phyloP scores from a whole-genome alignment of 1,140 invertebrate genomes.

The Caenorhabditis remanei region DNA sequence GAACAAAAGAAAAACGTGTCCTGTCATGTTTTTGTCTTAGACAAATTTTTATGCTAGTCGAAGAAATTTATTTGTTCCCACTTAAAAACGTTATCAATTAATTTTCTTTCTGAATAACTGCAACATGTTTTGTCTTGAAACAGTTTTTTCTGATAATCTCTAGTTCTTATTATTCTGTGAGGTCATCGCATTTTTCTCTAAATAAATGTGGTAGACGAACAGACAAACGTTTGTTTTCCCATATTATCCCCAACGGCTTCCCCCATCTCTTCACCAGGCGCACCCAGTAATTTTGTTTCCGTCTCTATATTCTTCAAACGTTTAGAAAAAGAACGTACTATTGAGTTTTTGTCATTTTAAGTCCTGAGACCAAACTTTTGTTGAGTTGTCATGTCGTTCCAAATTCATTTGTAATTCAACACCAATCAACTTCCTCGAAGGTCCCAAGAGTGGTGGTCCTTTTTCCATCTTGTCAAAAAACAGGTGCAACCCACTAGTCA shows the following conservation, averaged over 20 bases:
- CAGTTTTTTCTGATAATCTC: background rate
- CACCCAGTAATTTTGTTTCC: background rate
- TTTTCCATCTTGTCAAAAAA: background rate
- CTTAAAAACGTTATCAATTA: no score
- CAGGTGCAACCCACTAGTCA: background rate
- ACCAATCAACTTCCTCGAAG: conserved; percentile 30
- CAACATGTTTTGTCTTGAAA: no score
- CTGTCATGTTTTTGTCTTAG: no score
- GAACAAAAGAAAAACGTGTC: no score
- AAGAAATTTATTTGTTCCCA: no score
- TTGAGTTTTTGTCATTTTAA: no score
- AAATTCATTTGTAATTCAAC: conserved; percentile 47
- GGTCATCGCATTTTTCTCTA: background rate
- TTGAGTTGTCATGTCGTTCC: background rate
- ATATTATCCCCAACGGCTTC: background rate
- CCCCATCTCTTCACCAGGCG: background rate
- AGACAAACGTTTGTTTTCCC: background rate
- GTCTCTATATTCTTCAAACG: background rate
- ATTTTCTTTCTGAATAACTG: no score
- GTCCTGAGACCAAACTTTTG: no score
- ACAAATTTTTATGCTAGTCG: no score
- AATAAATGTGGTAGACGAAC: background rate
- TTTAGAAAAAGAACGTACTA: no score
- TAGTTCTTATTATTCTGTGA: background rate
- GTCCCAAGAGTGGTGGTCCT: conserved; percentile 1